A percentile compares a stretch with the other conserved stretches of the same genome.
These are phyloP conservation scores for Haemorhous mexicanus DNA, from an alignment of 2,113 vertebrate species.

Conservation along the genomic window DNA sequence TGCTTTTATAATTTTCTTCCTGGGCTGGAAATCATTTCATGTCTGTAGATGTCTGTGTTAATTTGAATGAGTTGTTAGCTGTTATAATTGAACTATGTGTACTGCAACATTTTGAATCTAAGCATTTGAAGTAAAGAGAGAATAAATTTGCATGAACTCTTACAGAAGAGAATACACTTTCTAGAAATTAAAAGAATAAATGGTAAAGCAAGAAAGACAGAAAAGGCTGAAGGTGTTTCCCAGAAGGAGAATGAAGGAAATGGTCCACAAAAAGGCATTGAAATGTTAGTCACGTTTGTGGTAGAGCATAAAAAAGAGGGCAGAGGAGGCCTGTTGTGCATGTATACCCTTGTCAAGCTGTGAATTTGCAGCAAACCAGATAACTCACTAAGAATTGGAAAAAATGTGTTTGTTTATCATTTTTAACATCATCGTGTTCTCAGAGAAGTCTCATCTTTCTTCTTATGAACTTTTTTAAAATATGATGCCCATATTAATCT, in stretches of 20 bases:
- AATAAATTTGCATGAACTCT: not conserved
- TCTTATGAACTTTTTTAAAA: not conserved
- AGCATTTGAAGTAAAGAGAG: not conserved
- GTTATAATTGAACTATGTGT: not conserved
- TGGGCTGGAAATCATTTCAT: not conserved
- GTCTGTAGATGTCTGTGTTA: not conserved
- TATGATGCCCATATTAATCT: not conserved
- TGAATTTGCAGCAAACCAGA: not conserved
- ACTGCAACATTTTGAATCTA: not conserved
- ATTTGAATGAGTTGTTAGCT: not conserved
- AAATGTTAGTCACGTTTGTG: not conserved
- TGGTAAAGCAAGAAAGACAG: not conserved
- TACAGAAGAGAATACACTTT: not conserved
- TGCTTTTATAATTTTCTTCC: not conserved
- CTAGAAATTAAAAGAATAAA: not conserved
- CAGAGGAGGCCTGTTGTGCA: not conserved
- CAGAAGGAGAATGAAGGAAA: not conserved
- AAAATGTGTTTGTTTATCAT: not conserved
- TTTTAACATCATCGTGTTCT: not conserved
- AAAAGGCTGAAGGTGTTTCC: not conserved
- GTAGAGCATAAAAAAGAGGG: not conserved
- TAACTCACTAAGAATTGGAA: not conserved
- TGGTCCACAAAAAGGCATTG: not conserved
- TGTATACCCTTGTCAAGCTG: too few species aligned
- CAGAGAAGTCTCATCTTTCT: not conserved